Evolutionary conservation across 1,140 invertebrate genomes (phyloP).

Genomic region (Pseudomyrmex sp.): DNA sequence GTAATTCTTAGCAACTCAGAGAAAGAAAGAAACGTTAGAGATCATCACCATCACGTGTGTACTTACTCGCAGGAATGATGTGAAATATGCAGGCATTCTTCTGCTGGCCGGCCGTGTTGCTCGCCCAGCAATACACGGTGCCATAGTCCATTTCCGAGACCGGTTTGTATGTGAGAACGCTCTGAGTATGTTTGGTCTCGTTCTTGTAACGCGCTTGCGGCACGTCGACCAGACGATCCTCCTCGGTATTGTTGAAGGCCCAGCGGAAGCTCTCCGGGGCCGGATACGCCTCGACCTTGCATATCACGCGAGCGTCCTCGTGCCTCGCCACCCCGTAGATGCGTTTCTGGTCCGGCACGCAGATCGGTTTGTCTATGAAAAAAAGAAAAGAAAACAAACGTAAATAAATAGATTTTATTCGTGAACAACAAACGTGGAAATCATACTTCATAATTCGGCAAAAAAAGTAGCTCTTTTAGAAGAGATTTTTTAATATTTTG

Average conservation of each 20-base stretch:
- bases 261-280: slow-evolving; percentile 93
- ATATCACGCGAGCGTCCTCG: slow-evolving; percentile 92
- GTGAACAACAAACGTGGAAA: no score
- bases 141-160: slow-evolving; percentile 92
- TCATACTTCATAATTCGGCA: no score
- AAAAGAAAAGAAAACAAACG: no score
- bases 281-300: slow-evolving; percentile 95
- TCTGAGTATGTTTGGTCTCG: slow-evolving; percentile 87
- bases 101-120: slow-evolving; percentile 89
- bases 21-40: background rate
- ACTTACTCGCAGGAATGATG: slow-evolving; percentile 88
- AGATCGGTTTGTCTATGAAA: slow-evolving; percentile 93
- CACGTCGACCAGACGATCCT: slow-evolving; percentile 89
- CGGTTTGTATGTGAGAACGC: slow-evolving; percentile 92
- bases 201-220: slow-evolving; percentile 87
- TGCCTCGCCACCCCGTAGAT: slow-evolving; percentile 94
- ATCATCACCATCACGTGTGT: background rate
- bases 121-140: slow-evolving; percentile 88
- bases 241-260: slow-evolving; percentile 95
- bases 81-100: slow-evolving; percentile 89
- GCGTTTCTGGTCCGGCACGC: slow-evolving; percentile 90
- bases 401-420: no score
- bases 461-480: no score
- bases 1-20: slow-evolving; percentile 47
- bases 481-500: no score